Conservation (phyloP, 1,140 invertebrate genomes). For the Apolygus lucorum region DNA sequence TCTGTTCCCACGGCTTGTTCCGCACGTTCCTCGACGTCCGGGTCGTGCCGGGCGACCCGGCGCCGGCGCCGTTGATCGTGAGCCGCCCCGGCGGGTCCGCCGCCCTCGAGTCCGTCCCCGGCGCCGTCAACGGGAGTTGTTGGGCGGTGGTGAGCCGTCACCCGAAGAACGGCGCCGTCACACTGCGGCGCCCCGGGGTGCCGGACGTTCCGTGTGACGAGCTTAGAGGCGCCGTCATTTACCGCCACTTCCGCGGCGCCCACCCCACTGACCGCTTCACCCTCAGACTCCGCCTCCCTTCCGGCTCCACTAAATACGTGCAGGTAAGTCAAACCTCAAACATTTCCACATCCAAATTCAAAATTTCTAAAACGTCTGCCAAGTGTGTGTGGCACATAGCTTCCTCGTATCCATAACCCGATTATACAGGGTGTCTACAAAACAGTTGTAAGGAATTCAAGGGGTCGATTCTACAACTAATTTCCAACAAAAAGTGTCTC, state of each 20-base stretch:
- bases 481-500: too few species aligned
- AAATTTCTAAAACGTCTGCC: too few species aligned
- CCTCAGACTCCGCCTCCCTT: neutral
- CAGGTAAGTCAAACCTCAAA: neutral
- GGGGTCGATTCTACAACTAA: too few species aligned
- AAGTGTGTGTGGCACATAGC: too few species aligned
- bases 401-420: too few species aligned
- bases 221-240: neutral
- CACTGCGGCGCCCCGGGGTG: neutral
- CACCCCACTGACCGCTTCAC: slow-evolving; percentile 1
- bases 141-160: neutral
- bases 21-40: neutral
- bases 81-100: neutral
- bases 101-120: neutral
- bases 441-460: too few species aligned
- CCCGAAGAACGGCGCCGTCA: neutral
- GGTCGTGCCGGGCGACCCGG: neutral
- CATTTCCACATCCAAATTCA: neutral
- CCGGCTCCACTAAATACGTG: neutral
- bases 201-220: neutral
- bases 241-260: slow-evolving; percentile 9
- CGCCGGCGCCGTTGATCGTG: neutral
- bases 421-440: too few species aligned
- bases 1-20: slow-evolving; percentile 1
- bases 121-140: neutral